phyloP scores from a whole-genome alignment of 2,113 vertebrate species.

The Orthonyx spaldingii region DNA sequence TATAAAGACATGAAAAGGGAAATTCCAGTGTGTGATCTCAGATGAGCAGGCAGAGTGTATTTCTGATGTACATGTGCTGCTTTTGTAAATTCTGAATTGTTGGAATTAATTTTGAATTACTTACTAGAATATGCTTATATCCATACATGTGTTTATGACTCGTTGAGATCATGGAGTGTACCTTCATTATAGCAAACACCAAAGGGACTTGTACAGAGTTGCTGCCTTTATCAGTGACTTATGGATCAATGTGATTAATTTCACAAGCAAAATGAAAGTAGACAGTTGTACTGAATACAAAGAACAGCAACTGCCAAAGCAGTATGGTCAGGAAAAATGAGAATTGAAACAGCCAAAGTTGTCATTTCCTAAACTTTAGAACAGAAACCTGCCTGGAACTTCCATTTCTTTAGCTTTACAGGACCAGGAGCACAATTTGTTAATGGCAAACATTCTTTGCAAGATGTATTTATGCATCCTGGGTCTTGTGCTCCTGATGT shows the following conservation, averaged over 20 bases:
- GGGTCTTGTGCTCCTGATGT: background rate
- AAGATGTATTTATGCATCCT: background rate
- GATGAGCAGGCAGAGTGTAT: background rate
- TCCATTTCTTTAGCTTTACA: background rate
- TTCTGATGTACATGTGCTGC: background rate
- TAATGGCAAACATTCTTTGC: background rate
- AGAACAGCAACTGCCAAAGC: background rate
- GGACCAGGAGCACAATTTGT: background rate
- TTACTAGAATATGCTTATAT: background rate
- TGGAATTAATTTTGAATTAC: background rate
- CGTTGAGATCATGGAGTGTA: background rate
- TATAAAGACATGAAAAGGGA: constrained; percentile 56
- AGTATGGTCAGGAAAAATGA: background rate
- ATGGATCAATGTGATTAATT: background rate
- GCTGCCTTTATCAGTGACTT: background rate
- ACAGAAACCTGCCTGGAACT: background rate
- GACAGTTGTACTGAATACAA: background rate
- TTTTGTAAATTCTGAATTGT: background rate
- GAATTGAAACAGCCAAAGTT: background rate
- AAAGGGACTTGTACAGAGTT: background rate
- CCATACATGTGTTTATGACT: background rate
- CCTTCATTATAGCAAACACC: background rate
- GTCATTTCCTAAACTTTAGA: background rate
- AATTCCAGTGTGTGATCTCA: constrained; percentile 40
- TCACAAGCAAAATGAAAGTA: background rate